Conservation (phyloP, 2,888 invertebrate genomes). For the Agonum fuliginosum region DNA sequence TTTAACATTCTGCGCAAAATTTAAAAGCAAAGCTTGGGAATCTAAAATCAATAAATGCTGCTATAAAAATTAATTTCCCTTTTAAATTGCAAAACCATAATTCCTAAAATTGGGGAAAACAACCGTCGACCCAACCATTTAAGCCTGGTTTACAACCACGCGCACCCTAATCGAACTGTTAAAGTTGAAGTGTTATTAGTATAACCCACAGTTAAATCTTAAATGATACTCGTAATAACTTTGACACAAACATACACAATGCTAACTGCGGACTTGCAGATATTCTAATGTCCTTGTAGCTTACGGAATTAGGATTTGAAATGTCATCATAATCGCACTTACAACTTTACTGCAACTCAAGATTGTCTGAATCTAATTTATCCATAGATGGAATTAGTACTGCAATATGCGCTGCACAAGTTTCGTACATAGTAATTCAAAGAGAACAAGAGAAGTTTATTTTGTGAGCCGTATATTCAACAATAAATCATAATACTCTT, state of each 20-base stretch:
- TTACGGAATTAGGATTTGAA: constrained; percentile 9
- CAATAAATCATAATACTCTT: too few relatives aligned
- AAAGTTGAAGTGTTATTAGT: not conserved
- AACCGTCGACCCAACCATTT: not conserved
- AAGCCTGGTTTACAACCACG: constrained; percentile 6
- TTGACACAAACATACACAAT: not conserved
- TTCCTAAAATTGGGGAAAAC: constrained; percentile 12
- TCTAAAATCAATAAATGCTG: constrained; percentile 32
- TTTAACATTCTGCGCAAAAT: constrained; percentile 14
- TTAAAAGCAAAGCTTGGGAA: constrained; percentile 16
- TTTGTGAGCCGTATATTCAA: too few relatives aligned
- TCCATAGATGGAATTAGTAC: not conserved
- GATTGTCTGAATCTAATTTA: constrained; percentile 28
- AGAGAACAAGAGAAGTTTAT: too few relatives aligned
- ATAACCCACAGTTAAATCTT: not conserved
- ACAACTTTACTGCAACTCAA: constrained; percentile 10
- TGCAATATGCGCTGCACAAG: not conserved
- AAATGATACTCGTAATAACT: not conserved
- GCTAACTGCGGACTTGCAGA: not conserved
- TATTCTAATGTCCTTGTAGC: not conserved
- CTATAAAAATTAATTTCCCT: constrained; percentile 36
- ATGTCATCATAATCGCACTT: constrained; percentile 11
- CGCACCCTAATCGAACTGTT: constrained; percentile 12
- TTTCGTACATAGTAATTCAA: not conserved
- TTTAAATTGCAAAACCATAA: constrained; percentile 4